phyloP scores from a whole-genome alignment of 2,888 invertebrate genomes.

The Thymelicus lineola region DNA sequence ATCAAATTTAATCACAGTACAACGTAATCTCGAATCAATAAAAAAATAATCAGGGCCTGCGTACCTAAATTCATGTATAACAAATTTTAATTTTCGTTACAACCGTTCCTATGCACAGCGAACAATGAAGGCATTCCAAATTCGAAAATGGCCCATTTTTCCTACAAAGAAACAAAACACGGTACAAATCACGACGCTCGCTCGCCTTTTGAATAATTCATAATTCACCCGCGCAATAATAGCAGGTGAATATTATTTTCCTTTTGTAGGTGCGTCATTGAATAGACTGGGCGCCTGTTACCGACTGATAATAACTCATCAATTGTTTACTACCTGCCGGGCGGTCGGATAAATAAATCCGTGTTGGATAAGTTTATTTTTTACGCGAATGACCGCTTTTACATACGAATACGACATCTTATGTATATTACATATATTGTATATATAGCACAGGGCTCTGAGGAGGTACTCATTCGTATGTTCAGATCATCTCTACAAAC shows the following conservation, averaged over 20 bases:
- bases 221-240: constrained; percentile 68
- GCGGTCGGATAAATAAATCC: constrained; percentile 42
- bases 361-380: constrained; percentile 23
- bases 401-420: no score
- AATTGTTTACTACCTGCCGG: constrained; percentile 73
- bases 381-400: neutral
- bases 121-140: constrained; percentile 38
- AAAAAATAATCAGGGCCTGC: constrained; percentile 29
- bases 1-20: neutral
- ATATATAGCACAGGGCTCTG: no score
- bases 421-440: no score
- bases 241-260: constrained; percentile 75
- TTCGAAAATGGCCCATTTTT: constrained; percentile 39
- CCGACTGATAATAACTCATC: constrained; percentile 80
- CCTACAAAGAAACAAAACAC: constrained; percentile 61
- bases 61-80: constrained; percentile 28
- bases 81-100: constrained; percentile 37
- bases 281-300: constrained; percentile 62
- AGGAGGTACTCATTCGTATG: no score
- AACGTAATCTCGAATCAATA: constrained; percentile 29
- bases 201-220: constrained; percentile 72
- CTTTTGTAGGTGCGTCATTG: constrained; percentile 58
- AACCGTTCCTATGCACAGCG: constrained; percentile 25
- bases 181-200: constrained; percentile 62
- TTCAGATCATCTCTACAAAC: no score